phyloP scores from a whole-genome alignment of 2,113 vertebrate genomes.

The Myrmecophaga tridactyla region DNA sequence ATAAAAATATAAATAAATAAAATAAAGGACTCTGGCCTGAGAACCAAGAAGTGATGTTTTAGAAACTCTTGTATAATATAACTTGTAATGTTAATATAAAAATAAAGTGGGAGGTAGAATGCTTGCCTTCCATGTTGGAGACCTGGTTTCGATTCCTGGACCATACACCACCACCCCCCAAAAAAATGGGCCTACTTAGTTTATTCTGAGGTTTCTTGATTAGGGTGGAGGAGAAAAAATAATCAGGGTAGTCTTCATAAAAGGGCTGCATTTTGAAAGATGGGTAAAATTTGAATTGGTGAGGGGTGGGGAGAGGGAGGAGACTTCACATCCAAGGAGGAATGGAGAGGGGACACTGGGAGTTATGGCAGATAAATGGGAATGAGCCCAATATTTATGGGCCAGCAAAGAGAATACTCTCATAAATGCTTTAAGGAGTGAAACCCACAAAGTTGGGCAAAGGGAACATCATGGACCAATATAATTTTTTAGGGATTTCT shows the following conservation, averaged over 20 bases:
- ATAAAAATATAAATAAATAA: no score
- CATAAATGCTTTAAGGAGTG: not conserved
- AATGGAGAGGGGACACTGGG: not conserved
- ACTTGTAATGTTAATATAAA: constrained; percentile 36
- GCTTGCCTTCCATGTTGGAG: no score
- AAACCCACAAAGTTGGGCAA: not conserved
- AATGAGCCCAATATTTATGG: not conserved
- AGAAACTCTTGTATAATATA: not conserved
- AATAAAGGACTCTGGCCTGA: not conserved
- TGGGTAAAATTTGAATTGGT: not conserved
- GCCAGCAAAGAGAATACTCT: not conserved
- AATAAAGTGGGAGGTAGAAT: no score
- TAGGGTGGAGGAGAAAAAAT: not conserved
- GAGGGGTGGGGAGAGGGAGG: no score
- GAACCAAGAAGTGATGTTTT: not conserved
- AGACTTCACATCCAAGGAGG: not conserved
- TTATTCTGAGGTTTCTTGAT: constrained; percentile 13
- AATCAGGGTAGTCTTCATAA: not conserved
- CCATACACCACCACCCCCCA: no score
- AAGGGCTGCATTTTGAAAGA: not conserved
- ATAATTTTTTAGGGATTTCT: not conserved
- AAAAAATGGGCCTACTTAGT: not conserved
- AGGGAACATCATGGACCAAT: not conserved
- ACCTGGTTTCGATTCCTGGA: no score
- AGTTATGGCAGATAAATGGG: not conserved